phyloP scores from a whole-genome alignment of 2,888 invertebrate genomes.

The Epinotia ramella region DNA sequence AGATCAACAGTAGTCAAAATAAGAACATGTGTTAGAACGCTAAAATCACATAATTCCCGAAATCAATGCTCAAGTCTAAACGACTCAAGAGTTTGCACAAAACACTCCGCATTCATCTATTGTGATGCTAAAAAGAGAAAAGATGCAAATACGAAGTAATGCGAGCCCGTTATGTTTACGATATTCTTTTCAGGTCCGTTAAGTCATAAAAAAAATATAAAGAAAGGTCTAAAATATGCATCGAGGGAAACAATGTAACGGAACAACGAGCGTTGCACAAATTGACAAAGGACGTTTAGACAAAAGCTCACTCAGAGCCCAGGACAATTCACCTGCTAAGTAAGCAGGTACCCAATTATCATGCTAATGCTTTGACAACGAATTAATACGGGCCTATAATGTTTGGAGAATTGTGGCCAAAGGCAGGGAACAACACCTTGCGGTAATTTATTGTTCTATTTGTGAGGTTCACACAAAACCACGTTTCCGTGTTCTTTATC shows the following conservation, averaged over 20 bases:
- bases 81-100: conserved; percentile 53
- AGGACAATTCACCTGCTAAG: conserved; percentile 71
- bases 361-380: conserved; percentile 79
- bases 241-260: conserved; percentile 56
- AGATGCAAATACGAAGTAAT: conserved; percentile 70
- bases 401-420: conserved; percentile 81
- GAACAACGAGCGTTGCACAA: conserved; percentile 69
- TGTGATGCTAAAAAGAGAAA: conserved; percentile 72
- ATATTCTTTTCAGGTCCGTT: conserved; percentile 72
- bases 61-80: conserved; percentile 53
- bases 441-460: conserved; percentile 80
- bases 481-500: conserved; percentile 83
- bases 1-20: conserved; percentile 66
- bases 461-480: conserved; percentile 73
- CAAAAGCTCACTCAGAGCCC: conserved; percentile 63
- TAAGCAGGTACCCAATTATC: conserved; percentile 81
- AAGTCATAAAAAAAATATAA: conserved; percentile 66
- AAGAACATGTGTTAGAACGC: conserved; percentile 64
- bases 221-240: conserved; percentile 61
- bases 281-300: conserved; percentile 65
- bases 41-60: conserved; percentile 53
- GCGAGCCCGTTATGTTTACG: conserved; percentile 77
- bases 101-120: conserved; percentile 64
- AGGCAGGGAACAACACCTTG: conserved; percentile 78
- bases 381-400: conserved; percentile 68